Base-by-base conservation (phyloP, 2,888 invertebrate species). In the Hemicrepidius hirtus region DNA sequence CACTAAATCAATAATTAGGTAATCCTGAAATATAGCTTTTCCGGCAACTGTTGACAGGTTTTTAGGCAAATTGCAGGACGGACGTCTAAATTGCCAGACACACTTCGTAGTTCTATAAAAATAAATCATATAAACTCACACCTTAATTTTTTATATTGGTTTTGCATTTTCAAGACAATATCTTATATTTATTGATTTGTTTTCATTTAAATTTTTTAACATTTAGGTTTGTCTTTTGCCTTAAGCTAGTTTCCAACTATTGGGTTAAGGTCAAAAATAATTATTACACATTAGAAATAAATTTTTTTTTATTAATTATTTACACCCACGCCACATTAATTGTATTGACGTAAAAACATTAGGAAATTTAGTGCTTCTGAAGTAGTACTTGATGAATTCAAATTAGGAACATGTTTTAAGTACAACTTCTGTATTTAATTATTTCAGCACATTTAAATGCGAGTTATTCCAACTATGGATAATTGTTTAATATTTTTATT, bases 111-210 rank as follows among this genome's bases (percentile, higher is more conserved):
- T 9, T 32, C 32, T 32, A 9, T 9, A 32, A 5, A 32, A 32
- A 32, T 32, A 32, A 32, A 32, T 32, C 32, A 32, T 28, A 28
- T 41, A 41, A 16, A 37, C 37, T 1, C 41, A 16, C 41, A 13
- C 41, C 41, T 41, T 41, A 16, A 41, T 7, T 9, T 32, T 32
- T 2, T 32, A 32, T 9, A 5, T 32, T 32, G 32, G 4, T 32
- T 32, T 32, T 6, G 32, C 9, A 32, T 32, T 46, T 5, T 9
- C 10, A 46, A 9, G 46, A 40, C 16, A 9, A 46, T 46, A 16
- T 46, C 13, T 13, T 46, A 46, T 46, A 46, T 46, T 46, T 46
- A 46, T 46, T 16, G 16, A 46, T 46, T 13, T 46, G 46, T 18
- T 46, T 9, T 9, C 10, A 18, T 46, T 46, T 46, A 46, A 18